Evolutionary conservation across 2,888 invertebrate genomes (phyloP).

Genomic region (Plebejus melissa): DNA sequence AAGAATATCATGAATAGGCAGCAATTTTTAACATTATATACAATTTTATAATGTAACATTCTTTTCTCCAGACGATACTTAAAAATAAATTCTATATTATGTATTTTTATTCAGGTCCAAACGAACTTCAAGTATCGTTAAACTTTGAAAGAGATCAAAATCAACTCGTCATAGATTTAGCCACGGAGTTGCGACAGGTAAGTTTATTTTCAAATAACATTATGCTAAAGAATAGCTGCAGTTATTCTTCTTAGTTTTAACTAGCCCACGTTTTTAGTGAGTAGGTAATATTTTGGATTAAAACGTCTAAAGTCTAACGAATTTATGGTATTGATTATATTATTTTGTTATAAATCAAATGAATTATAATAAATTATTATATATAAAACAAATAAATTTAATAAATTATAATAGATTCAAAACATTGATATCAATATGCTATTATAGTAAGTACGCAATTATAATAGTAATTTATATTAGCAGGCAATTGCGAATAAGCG

Average conservation of each 20-base stretch:
- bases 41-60: no score
- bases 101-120: conserved; percentile 68
- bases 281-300: no score
- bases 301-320: no score
- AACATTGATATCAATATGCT: background rate
- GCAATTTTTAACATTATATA: no score
- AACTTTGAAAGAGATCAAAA: conserved; percentile 79
- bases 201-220: background rate
- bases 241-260: no score
- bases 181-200: conserved; percentile 81
- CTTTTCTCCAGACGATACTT: no score
- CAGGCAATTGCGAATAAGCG: background rate
- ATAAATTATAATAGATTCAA: background rate
- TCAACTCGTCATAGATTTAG: conserved; percentile 80
- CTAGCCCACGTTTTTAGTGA: no score
- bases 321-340: no score
- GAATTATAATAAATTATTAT: no score
- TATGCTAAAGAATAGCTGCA: background rate
- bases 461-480: background rate
- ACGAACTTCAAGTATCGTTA: conserved; percentile 75
- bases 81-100: background rate
- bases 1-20: no score
- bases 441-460: background rate
- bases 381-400: no score
- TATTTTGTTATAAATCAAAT: no score